Base-by-base conservation (phyloP, 2,113 vertebrate species). In the Zosterops pallidus region DNA sequence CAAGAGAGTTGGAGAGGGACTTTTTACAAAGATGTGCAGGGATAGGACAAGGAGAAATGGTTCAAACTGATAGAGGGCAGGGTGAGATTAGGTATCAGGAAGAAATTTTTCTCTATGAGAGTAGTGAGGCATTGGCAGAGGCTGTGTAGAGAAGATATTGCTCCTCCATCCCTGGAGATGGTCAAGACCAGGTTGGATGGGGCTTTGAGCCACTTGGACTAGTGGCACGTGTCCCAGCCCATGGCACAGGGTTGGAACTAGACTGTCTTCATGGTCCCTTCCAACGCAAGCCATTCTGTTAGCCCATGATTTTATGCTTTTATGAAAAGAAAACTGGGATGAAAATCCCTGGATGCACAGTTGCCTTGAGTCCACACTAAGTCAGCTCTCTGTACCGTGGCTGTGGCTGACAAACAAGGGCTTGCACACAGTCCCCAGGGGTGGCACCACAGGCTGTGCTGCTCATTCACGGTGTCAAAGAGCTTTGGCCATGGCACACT, bases 371-470 rank as follows among this genome's bases (percentile, higher is more conserved):
- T 25, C 50, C 53, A 14, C 19, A 35, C 14, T 15, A 33, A 55
- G 15, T 17, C 29, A 39, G 12, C 4, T 59, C 10, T 50, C 47
- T 46, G 31, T 39, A 11, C 62, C 19, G 17, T 2, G 28, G n/a
- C 19, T 79, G 49, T 22, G 11, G 37, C 20, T 80, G 63, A 80
- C 25, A 24, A 63, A 17, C 33, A 24, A 72, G 33, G 57, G 29
- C 52, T 91, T 84, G n/a, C 6, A 9, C 11, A 23, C 14, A 24
- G 35, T 9, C 29, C 50, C 19, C 24, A 42, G 24, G 50, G 12
- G 9, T 23, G 28, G 46, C 60, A 84, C 74, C 19, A 8, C 0
- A 0, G 53, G 7, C 31, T 5, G 2, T 13, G 25, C 42, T 86
- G n/a, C 41, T 86, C 46, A 29, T 2, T 35, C 26, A 28, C 42